Conservation (phyloP, 2,113 vertebrate species). For the Drymodes brunneopygia region DNA sequence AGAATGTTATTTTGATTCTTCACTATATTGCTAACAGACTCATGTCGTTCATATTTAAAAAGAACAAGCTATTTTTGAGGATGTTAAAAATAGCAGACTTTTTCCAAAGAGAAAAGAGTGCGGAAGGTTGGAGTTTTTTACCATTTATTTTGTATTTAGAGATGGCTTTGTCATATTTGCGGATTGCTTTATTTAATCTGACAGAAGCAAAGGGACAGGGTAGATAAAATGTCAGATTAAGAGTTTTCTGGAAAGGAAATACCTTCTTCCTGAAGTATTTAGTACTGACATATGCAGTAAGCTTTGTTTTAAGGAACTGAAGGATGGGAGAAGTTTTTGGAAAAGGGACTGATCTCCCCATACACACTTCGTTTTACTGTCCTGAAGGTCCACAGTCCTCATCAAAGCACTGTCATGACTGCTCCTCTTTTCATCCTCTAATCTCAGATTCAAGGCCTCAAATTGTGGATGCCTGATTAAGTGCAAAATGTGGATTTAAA, state of each 20-base stretch:
- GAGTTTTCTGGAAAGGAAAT: neutral
- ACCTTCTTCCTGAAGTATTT: slow-evolving; percentile 4
- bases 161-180: neutral
- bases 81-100: slow-evolving; percentile 14
- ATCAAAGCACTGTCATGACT: neutral
- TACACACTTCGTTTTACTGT: neutral
- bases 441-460: neutral
- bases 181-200: neutral
- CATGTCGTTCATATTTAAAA: slow-evolving; percentile 3
- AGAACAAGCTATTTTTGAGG: slow-evolving; percentile 34
- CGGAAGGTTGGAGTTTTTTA: neutral
- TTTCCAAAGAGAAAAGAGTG: slow-evolving; percentile 14
- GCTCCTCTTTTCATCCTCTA: neutral
- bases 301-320: neutral
- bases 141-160: slow-evolving; percentile 15
- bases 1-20: slow-evolving; percentile 13
- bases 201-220: neutral
- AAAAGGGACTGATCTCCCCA: neutral
- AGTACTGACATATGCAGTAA: neutral
- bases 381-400: neutral
- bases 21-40: slow-evolving; percentile 18
- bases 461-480: neutral
- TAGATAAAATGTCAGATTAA: slow-evolving; percentile 46
- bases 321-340: neutral
- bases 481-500: neutral